A percentile compares a stretch with the other conserved stretches of the same genome.
These are phyloP conservation scores for Caenorhabditis tropicalis DNA, from an alignment of 1,140 invertebrate genomes.

Conservation along the genomic window DNA sequence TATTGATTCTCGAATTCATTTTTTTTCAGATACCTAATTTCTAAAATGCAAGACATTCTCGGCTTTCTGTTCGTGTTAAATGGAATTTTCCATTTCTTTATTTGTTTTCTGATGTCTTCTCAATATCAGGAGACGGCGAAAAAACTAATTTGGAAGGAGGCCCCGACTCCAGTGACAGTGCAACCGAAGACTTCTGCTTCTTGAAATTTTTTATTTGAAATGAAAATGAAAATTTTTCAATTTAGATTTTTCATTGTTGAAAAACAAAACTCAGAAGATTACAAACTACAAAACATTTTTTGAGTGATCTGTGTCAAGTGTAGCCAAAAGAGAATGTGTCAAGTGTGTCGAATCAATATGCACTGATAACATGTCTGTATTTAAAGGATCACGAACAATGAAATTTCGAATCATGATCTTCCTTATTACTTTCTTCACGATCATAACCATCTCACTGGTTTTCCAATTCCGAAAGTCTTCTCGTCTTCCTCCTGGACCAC, in stretches of 20 bases:
- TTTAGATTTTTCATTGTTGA: too few relatives aligned
- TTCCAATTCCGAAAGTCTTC: neutral
- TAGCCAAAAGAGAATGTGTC: neutral
- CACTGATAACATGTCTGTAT: neutral
- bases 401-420: neutral
- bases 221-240: too few relatives aligned
- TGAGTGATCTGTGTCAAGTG: too few relatives aligned
- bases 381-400: neutral
- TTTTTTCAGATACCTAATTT: too few relatives aligned
- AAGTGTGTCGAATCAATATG: neutral
- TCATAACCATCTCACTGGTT: neutral
- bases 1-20: too few relatives aligned
- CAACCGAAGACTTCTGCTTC: too few relatives aligned
- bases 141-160: neutral
- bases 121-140: neutral
- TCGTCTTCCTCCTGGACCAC: neutral
- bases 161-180: too few relatives aligned
- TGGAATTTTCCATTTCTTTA: neutral
- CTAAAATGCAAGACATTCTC: too few relatives aligned
- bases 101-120: neutral
- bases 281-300: too few relatives aligned
- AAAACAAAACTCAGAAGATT: too few relatives aligned
- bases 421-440: neutral
- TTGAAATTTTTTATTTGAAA: too few relatives aligned
- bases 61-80: neutral